phyloP scores from a whole-genome alignment of 2,888 invertebrate genomes.

The Octodonta nipae region DNA sequence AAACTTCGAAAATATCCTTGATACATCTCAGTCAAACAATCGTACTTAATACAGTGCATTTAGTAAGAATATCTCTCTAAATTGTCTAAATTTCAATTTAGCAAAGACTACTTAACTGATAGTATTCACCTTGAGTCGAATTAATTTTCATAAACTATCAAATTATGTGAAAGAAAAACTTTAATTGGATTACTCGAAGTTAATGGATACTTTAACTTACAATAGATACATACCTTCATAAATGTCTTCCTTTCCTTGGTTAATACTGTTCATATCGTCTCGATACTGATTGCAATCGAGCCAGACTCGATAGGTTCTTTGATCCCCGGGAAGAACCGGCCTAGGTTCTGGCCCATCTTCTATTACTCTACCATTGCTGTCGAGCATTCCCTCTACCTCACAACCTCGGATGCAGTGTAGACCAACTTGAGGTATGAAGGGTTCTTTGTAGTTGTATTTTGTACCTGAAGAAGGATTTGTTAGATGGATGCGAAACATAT shows the following conservation, averaged over 20 bases:
- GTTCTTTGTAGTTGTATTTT: conserved; percentile 65
- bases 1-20: too few relatives aligned
- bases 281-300: conserved; percentile 96
- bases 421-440: conserved; percentile 87
- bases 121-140: too few relatives aligned
- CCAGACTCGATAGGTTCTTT: conserved; percentile 83
- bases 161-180: not conserved
- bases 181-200: not conserved
- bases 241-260: conserved; percentile 63
- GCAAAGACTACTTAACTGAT: too few relatives aligned
- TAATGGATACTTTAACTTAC: not conserved
- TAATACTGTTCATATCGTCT: conserved; percentile 73
- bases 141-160: too few relatives aligned
- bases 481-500: too few relatives aligned
- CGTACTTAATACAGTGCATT: too few relatives aligned
- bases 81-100: too few relatives aligned
- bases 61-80: too few relatives aligned
- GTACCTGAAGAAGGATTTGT: conserved; percentile 51
- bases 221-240: conserved; percentile 25
- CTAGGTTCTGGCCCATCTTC: conserved; percentile 90
- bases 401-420: conserved; percentile 87
- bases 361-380: conserved; percentile 85
- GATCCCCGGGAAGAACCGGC: conserved; percentile 75
- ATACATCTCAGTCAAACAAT: too few relatives aligned
- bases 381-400: conserved; percentile 96